Evolutionary conservation across 2,888 invertebrate genomes (phyloP), one percentile per base, ranked within the genome.

Genomic region (Rhaphigaster nebulosa): DNA sequence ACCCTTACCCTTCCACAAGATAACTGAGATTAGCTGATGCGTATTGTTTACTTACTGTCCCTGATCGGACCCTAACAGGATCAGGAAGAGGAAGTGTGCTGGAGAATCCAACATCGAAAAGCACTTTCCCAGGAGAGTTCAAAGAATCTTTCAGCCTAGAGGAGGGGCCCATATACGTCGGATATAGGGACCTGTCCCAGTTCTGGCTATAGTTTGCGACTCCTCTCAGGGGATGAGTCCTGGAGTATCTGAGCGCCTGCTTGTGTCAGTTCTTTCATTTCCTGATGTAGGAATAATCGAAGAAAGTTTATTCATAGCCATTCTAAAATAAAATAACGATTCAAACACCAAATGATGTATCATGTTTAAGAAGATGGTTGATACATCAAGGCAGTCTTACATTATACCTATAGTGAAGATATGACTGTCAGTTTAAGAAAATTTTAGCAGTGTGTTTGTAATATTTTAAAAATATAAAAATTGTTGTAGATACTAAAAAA

Each of bases 51-150:
- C 38, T 38, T 29, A 76, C 34, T 38, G 20, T 8, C 70, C 70
- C 38, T 20, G 70, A 84, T 84, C 84, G 41, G 84, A 45, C 84
- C 41, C 45, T 84, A 84, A 84, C 84, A 84, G 84, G 45, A 84
- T 84, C 45, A 50, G 84, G 45, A 50, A 45, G 84, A 41, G 84
- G 84, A 84, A 84, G 45, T 50, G 84, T 76, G 26, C 12, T 15
- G 84, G 45, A 45, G 84, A 50, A 38, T 76, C 70, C 84, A 84
- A 84, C 84, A 84, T 84, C 84, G 84, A 84, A 84, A 84, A 84
- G 84, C 84, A 84, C 84, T 84, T 50, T 45, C 45, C n/a, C 13
- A 50, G 13, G 38, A 76, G 84, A 84, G 45, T 41, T 45, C 84
- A 50, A 84, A 84, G 45, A 84, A 41, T 84, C 45, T 84, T 45